Evolutionary conservation across 2,888 invertebrate species (phyloP), one percentile per base, ranked within the genome.

Genomic region (Drosophila yooni): DNA sequence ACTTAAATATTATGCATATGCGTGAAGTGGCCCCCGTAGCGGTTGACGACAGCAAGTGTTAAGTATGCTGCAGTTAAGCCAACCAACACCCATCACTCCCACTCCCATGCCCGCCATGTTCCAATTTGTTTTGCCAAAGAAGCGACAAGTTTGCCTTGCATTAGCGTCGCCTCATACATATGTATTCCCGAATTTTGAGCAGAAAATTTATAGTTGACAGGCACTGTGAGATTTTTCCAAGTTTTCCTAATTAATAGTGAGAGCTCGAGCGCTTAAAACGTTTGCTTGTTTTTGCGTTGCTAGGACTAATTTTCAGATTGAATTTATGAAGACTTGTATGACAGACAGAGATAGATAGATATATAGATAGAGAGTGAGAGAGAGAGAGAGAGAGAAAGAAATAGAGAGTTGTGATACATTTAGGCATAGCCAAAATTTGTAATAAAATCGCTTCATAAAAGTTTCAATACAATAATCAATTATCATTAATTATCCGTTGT

Each of bases 1-100:
- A 86, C 83, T 84, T 89, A 84, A 84, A 84, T 83, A 86, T 89
- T 89, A 87, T 85, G 84, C 88, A 89, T 85, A 89, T 87, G 88
- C 82, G 82, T 80, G 67, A 63, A 88, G 88, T 80, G 83, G 74
- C 59, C 71, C 63, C 63, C 50, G 58, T 51, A 53, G 76, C 63
- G 79, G 75, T 79, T 79, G 74, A 68, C 68, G 74, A 65, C 68
- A 73, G 77, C 80, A 79, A 72, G 73, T 72, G 78, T 67, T 66
- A 72, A 70, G 78, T 89, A 78, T 71, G 74, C 67, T 77, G 70
- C 60, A 82, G 76, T 66, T 76, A 61, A 52, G 34, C 18, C 10
- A 31, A 52, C 18, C 48, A 10, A 40, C 31, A 18, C 18, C n/a
- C 21, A 6, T 29, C 33, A 6, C 21, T 21, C 38, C 29, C 53